Evolutionary conservation across 2,113 vertebrate species (phyloP).

Genomic region (Pollachius pollachius): DNA sequence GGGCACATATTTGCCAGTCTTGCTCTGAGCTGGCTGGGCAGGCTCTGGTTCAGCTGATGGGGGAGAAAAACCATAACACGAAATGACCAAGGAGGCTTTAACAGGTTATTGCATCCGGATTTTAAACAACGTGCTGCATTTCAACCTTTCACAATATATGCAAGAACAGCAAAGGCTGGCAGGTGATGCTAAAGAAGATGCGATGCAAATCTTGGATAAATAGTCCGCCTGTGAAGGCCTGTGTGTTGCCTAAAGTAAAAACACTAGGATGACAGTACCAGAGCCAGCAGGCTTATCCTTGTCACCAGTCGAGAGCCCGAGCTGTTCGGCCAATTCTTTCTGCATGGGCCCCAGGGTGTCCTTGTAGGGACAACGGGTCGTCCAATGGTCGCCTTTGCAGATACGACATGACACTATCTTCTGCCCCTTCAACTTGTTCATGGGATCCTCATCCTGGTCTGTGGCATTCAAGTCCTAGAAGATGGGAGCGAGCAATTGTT

Average conservation of each 20-base stretch:
- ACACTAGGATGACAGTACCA: slow-evolving; percentile 50
- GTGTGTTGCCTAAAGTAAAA: neutral
- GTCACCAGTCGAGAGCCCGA: slow-evolving; percentile 88
- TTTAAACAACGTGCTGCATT: neutral
- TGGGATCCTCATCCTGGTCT: slow-evolving; percentile 93
- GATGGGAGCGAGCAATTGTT: neutral
- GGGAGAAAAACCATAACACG: neutral
- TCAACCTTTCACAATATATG: too few species aligned
- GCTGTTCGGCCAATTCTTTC: slow-evolving; percentile 93
- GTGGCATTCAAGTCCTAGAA: slow-evolving; percentile 87
- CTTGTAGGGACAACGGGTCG: slow-evolving; percentile 95
- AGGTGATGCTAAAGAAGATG: too few species aligned
- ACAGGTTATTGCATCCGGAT: too few species aligned
- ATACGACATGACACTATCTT: slow-evolving; percentile 97
- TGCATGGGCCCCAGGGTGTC: slow-evolving; percentile 97
- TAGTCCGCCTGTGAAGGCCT: neutral
- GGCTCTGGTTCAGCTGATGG: slow-evolving; percentile 81
- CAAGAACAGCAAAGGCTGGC: too few species aligned
- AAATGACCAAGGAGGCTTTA: too few species aligned
- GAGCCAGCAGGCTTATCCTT: slow-evolving; percentile 85
- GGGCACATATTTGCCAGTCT: slow-evolving; percentile 92
- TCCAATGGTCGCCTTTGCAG: slow-evolving; percentile 98
- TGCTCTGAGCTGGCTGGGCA: slow-evolving; percentile 82
- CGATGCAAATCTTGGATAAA: too few species aligned
- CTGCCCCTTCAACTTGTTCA: slow-evolving; percentile 97